Base-by-base conservation (phyloP, 2,888 invertebrate genomes). In the Aspidiotus destructor region DNA sequence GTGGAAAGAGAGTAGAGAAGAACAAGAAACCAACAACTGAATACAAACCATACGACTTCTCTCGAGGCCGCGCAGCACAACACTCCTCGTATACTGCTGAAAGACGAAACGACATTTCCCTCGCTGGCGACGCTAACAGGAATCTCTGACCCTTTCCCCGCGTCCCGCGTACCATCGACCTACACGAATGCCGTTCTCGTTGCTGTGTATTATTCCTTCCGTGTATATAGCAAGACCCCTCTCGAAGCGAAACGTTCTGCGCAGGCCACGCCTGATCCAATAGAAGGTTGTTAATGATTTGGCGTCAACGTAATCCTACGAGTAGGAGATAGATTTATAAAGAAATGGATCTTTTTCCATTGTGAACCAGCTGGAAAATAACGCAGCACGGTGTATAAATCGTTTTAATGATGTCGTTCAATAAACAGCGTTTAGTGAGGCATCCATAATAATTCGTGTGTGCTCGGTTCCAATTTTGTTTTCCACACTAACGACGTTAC, bases 311-410 rank as follows among this genome's bases (percentile, higher is more conserved):
- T 63, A 63, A 63, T 63, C 63, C 63, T 63, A 54, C 63, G 63
- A 63, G 63, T 63, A 63, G 63, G 63, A 63, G 63, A 63, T 63
- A 63, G 41, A 63, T 63, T 53, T 62, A 13, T 13, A 54, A 63
- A 63, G 63, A 63, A 63, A 63, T 63, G 63, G 63, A 63, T 63
- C 63, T 63, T 63, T 63, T 63, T 63, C 63, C 63, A 63, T 63
- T 54, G 63, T 63, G 63, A 63, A 63, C 52, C 52, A 63, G 52
- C 28, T 28, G 28, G 54, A 63, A 63, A 54, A 63, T 63, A 54
- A 63, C 52, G 48, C 48, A 1, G 48, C 48, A 11, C 3, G 3
- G 48, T 48, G n/a, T 13, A 48, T 48, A n/a, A 48, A 48, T 48
- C 28, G 28, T 28, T 28, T 28, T 28, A 28, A 28, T 28, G 5